phyloP scores from a whole-genome alignment of 2,113 vertebrate species.

The Myotis lucifugus region DNA sequence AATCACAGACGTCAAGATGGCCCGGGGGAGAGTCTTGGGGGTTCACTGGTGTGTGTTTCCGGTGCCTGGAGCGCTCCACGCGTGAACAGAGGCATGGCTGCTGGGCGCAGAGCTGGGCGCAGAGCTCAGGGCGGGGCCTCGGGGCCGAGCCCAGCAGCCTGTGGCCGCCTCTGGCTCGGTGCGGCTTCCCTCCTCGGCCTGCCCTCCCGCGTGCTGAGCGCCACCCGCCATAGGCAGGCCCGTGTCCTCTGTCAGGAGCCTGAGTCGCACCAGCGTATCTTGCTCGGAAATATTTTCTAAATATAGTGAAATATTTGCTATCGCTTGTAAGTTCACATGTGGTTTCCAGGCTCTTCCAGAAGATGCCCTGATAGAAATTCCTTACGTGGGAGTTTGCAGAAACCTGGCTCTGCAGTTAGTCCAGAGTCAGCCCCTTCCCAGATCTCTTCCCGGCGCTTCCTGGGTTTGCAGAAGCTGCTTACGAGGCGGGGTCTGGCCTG shows the following conservation, averaged over 20 bases:
- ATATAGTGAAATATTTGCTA: conserved; percentile 56
- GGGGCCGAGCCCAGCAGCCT: neutral
- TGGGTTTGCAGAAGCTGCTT: neutral
- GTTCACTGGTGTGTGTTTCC: conserved; percentile 47
- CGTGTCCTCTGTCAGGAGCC: neutral
- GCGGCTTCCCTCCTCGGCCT: neutral
- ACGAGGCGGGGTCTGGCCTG: neutral
- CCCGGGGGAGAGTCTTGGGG: conserved; percentile 18
- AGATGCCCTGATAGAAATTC: conserved; percentile 68
- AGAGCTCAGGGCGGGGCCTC: too few species aligned
- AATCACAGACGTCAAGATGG: conserved; percentile 52
- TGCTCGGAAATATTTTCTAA: conserved; percentile 68
- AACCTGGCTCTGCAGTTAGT: neutral
- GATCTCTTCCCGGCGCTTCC: neutral
- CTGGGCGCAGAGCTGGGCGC: neutral
- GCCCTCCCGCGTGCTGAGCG: neutral
- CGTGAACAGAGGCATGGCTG: conserved; percentile 9
- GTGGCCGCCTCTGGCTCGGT: neutral
- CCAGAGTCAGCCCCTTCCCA: neutral
- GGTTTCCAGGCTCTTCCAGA: conserved; percentile 54
- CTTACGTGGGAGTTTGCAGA: conserved; percentile 44
- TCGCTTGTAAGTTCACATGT: neutral
- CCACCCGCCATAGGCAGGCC: neutral
- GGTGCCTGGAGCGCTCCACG: neutral
- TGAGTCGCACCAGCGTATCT: neutral